Percentiles rank a stretch among this genome's conserved stretches.
phyloP scores from a whole-genome alignment of 2,113 vertebrate genomes.

The Corydoras maculifer region DNA sequence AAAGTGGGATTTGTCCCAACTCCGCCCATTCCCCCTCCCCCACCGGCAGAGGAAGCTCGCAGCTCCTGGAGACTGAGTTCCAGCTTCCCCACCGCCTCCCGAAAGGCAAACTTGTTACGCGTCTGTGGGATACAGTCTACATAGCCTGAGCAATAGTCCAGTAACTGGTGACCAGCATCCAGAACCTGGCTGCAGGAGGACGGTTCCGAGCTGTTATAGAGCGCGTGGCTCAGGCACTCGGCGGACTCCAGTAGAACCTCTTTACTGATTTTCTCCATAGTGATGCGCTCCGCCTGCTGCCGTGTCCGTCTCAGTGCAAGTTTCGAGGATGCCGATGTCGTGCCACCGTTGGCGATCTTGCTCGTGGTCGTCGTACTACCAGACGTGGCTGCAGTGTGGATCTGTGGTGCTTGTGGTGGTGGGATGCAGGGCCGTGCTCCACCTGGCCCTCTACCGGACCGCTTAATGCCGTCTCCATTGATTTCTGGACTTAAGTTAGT shows the following conservation, averaged over 20 bases:
- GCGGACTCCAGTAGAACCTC: conserved; percentile 90
- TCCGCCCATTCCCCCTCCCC: conserved; percentile 61
- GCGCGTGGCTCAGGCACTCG: conserved; percentile 78
- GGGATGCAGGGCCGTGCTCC: conserved; percentile 75
- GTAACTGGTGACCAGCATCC: conserved; percentile 91
- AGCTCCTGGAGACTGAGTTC: conserved; percentile 94
- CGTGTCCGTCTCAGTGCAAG: conserved; percentile 81
- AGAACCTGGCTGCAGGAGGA: conserved; percentile 88
- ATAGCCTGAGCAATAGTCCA: conserved; percentile 96
- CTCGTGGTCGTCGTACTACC: conserved; percentile 57
- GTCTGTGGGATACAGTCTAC: conserved; percentile 97
- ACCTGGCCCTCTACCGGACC: conserved; percentile 60
- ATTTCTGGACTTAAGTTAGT: conserved; percentile 64
- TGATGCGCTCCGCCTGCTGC: conserved; percentile 77
- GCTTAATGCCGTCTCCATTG: conserved; percentile 73
- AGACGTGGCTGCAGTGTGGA: conserved; percentile 48
- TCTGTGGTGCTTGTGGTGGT: conserved; percentile 87
- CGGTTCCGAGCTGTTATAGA: conserved; percentile 69
- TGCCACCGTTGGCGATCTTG: conserved; percentile 78
- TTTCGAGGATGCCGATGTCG: conserved; percentile 65
- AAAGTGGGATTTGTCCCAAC: conserved; percentile 79
- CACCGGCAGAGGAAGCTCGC: conserved; percentile 81
- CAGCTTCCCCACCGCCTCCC: conserved; percentile 93
- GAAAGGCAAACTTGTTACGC: conserved; percentile 97
- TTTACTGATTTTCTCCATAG: conserved; percentile 84